Conservation (phyloP, 1,140 invertebrate genomes). For the Dryas iulia region DNA sequence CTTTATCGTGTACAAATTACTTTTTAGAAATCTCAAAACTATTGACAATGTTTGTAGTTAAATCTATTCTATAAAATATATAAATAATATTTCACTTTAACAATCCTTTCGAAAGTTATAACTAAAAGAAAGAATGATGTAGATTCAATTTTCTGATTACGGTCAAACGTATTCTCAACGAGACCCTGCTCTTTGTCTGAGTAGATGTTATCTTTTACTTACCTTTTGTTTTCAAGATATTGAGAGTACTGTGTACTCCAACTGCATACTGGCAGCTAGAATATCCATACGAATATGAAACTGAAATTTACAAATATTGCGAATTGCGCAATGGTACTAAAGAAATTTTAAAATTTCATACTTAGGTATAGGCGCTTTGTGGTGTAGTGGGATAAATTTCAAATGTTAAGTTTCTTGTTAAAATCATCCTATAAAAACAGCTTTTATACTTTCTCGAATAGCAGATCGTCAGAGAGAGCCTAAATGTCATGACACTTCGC, state of each 20-base stretch:
- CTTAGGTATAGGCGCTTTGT: no score
- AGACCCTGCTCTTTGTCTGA: neutral
- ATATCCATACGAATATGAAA: neutral
- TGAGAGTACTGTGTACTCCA: neutral
- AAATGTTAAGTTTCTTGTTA: no score
- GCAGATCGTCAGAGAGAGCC: no score
- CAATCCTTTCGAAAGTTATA: neutral
- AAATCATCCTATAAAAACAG: no score
- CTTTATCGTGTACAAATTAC: no score
- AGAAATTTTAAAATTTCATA: neutral
- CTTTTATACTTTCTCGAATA: no score
- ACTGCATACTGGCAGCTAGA: neutral
- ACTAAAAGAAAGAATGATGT: neutral
- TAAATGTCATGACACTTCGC: no score
- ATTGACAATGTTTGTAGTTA: no score
- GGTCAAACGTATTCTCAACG: neutral
- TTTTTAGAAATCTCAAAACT: no score
- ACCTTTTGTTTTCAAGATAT: neutral
- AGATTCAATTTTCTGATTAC: neutral
- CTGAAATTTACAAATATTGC: neutral
- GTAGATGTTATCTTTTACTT: neutral
- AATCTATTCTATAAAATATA: neutral
- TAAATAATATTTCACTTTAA: neutral
- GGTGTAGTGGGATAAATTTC: no score
- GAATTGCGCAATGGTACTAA: neutral